Base-by-base conservation (phyloP, 2,888 invertebrate species). In the Acanthosoma haemorrhoidale region DNA sequence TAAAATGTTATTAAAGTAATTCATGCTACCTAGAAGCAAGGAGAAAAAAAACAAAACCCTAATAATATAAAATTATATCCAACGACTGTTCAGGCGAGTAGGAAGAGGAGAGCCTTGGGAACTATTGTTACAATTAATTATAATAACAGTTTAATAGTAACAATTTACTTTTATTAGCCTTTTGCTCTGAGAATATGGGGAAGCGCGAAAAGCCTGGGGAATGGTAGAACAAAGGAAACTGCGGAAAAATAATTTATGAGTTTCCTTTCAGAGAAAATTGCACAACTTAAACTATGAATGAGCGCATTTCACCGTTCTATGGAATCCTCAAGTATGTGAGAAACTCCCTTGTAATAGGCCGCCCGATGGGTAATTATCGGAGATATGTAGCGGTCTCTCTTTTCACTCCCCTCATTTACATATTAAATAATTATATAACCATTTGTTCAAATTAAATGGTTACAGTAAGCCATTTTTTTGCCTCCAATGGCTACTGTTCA, bases 161-260 rank as follows among this genome's bases (percentile, higher is more conserved):
- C 41, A 41, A 64, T 64, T 64, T 64, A 64, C 39, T 64, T 64
- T 39, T 64, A 64, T 64, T 64, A 64, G 64, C 41, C 25, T n/a
- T 64, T 41, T 3, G 15, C 31, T 25, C 39, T 21, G 31, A 64
- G 31, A 39, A 41, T 31, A 41, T 34, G 61, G 13, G 4, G 18
- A n/a, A 8, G 41, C 25, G 41, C 25, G 31, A 41, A 64, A 41
- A 31, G 16, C 39, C 64, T n/a, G 39, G 36, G 64, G 39, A 41
- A 15, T 21, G 16, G 15, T 39, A 29, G 25, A 41, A 25, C 34
- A 64, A 64, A 41, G 64, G 41, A 41, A 64, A 31, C 59, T 25
- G 41, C 3, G 39, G 39, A 64, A 64, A 64, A 64, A 64, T 64
- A 41, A 64, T 41, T 64, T 41, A 64, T 64, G 64, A 64, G 39